Percentiles rank a stretch among this genome's conserved stretches.
These are phyloP conservation scores for Catharus fuscescens DNA, from an alignment of 2,113 vertebrate species.

Conservation along the genomic window DNA sequence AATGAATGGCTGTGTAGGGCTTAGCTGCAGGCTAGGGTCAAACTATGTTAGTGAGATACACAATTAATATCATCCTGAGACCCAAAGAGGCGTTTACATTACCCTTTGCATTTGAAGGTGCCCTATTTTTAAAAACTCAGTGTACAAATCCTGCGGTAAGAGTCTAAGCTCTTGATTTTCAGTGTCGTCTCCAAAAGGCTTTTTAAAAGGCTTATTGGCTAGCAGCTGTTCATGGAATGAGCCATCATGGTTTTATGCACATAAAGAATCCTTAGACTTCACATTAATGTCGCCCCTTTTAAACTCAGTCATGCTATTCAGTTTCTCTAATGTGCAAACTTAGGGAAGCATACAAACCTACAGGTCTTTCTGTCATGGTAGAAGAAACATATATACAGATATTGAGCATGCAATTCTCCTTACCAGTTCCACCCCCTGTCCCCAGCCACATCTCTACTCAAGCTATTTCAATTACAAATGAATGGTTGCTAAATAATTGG, in stretches of 20 bases:
- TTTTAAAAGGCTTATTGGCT: slow-evolving; percentile 23
- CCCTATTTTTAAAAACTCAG: neutral
- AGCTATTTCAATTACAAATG: neutral
- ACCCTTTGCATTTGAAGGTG: neutral
- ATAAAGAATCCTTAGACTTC: slow-evolving; percentile 46
- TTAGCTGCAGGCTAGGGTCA: neutral
- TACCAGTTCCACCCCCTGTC: neutral
- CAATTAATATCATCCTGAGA: neutral
- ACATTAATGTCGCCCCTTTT: slow-evolving; percentile 29
- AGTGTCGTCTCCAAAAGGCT: neutral
- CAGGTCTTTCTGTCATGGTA: neutral
- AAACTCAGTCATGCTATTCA: slow-evolving; percentile 28
- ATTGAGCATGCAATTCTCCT: neutral
- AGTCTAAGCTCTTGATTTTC: neutral
- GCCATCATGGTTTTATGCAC: slow-evolving; percentile 36
- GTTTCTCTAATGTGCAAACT: neutral
- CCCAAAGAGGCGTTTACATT: neutral
- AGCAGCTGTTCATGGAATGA: slow-evolving; percentile 32
- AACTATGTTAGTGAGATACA: neutral
- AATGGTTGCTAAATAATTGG: neutral
- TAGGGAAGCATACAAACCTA: slow-evolving; percentile 1
- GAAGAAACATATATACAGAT: neutral
- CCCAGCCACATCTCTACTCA: neutral
- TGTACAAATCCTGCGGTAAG: neutral
- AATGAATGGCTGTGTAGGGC: fast-evolving